Evolutionary conservation across 2,113 vertebrate genomes (phyloP), one percentile per base, ranked within the genome.

Genomic region (Tonatia bakeri): DNA sequence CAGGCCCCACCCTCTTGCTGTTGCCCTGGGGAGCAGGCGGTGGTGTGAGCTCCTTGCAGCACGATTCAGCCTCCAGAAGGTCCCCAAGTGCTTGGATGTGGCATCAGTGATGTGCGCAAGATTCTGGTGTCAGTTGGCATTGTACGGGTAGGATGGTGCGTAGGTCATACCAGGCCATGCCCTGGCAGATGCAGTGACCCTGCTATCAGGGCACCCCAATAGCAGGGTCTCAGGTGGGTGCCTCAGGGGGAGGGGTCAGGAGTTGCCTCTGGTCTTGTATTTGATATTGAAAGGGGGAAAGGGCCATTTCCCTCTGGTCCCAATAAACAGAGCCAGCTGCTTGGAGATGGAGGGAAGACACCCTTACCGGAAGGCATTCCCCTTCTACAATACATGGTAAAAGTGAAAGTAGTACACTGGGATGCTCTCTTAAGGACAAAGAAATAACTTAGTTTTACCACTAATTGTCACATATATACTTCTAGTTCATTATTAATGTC

Each of bases 81-180:
- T 33, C 7, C 20, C 81, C 43, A 67, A 47, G 19, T 9, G 4
- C 20, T 65, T 7, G 22, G 14, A 40, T 40, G 24, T 3, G 0
- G 2, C 36, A 2, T 0, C 2, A 40, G 14, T 10, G 40, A 11
- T 52, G 50, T 17, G 50, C 5, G 50, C 15, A 52, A 52, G 11
- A 2, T 64, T 45, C 81, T 2, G 1, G 28, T 65, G 28, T 28
- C 10, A 4, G 16, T 40, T 61, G 56, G 56, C 15, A 83, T 14
- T 6, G 2, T 0, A 4, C 11, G 19, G 33, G 12, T n/a, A 24
- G 43, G 31, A 17, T 11, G 33, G 61, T 36, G 33, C 82, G 11
- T 16, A 22, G 13, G 43, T 16, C 61, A 5, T 1, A 12, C 80
- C 83, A 52, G 83, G 22, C 4, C 4, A 9, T 47, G 3, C 40